Evolutionary conservation across 2,797 vertebrate species (phyloP), one percentile per base, ranked within the genome.

Genomic region (Chelidonichthys spinosus): DNA sequence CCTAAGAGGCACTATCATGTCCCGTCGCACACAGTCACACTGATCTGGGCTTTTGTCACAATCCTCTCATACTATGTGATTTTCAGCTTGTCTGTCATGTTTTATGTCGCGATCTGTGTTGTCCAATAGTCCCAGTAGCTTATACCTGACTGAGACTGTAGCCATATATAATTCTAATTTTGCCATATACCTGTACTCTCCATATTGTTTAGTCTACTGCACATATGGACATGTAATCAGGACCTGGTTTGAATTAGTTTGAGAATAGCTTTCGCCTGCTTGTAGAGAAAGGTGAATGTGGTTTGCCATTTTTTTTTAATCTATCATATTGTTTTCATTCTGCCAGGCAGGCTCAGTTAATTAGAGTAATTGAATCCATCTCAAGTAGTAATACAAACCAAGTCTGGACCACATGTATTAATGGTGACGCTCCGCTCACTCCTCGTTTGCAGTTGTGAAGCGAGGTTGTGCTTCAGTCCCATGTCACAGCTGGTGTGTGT

Each of bases 401-500:
- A 5, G 69, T 82, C 82, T 87, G 74, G 76, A 82, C 70, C 69
- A 50, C 70, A 73, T 83, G 64, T 65, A 83, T 83, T 82, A 73
- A 83, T 75, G 71, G 69, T 81, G 83, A 86, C 25, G 35, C 72
- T 82, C 43, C 7, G 18, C 76, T 82, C 71, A 82, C 71, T 88
- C 83, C 75, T 74, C 73, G 70, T 76, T 79, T 69, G 59, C 74
- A 85, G 72, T 73, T 77, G 63, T 77, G 73, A 81, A 72, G 72
- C 85, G 69, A 81, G 61, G 59, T 87, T 82, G 49, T 81, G 87
- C 90, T 92, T 92, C 89, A 88, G 89, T 92, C 87, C 69, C 85
- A 80, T 82, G 89, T 92, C 91, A 87, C 91, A 91, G 89, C 87
- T 91, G 87, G 74, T 86, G 79, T 85, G 83, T 90, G 88, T 93